Conservation (phyloP, 2,888 invertebrate genomes). For the Netelia virgata region DNA sequence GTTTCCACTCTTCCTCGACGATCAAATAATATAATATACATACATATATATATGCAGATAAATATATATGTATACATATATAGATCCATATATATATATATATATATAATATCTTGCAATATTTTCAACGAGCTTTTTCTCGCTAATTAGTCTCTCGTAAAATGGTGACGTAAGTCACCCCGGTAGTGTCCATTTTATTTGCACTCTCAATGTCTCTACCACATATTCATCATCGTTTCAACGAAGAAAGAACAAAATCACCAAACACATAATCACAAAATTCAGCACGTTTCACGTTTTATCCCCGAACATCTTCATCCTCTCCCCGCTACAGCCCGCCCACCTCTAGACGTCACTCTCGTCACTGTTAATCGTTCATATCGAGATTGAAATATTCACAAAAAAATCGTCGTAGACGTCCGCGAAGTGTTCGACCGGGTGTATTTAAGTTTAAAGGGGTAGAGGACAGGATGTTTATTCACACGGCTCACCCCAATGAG, state of each 20-base stretch:
- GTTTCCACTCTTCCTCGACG: constrained; percentile 54
- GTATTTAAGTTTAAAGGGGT: constrained; percentile 34
- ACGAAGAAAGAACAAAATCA: constrained; percentile 16
- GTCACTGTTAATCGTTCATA: background rate
- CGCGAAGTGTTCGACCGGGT: background rate
- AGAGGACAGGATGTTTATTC: constrained; percentile 74
- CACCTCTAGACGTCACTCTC: constrained; percentile 13
- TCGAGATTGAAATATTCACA: no score
- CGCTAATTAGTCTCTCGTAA: constrained; percentile 1
- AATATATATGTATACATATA: background rate
- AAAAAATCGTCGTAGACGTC: no score
- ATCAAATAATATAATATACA: constrained; percentile 55
- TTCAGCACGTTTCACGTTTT: no score
- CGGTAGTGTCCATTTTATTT: background rate
- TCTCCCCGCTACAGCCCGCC: no score
- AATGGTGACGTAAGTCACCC: background rate
- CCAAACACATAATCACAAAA: constrained; percentile 23
- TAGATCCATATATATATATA: constrained; percentile 5
- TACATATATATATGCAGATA: constrained; percentile 2
- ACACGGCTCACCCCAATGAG: constrained; percentile 78
- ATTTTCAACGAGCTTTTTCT: constrained; percentile 10
- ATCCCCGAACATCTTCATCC: no score
- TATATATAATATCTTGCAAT: constrained; percentile 25
- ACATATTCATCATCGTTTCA: constrained; percentile 40
- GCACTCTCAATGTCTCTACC: constrained; percentile 48